phyloP scores from a whole-genome alignment of 2,888 invertebrate species.

The Lingula anatina region DNA sequence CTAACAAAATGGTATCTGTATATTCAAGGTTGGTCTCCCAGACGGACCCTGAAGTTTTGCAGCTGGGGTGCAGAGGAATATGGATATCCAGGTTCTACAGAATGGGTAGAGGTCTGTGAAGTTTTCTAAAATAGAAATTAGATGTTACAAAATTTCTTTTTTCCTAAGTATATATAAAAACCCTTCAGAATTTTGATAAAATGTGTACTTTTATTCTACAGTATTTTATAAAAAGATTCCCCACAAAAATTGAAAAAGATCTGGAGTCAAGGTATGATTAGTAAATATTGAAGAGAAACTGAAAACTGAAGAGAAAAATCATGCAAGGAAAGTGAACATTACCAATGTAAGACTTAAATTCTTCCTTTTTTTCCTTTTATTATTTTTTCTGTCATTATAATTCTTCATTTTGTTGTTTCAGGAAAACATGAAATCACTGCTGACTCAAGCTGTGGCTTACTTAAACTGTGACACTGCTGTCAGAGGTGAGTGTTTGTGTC shows the following conservation, averaged over 20 bases:
- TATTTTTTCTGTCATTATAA: no score
- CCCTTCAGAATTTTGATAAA: no score
- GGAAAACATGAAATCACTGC: conserved; percentile 26
- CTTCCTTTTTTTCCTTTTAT: no score
- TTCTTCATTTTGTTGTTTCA: conserved; percentile 10
- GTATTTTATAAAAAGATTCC: no score
- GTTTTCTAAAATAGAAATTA: not conserved
- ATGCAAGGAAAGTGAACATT: no score
- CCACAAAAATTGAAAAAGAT: no score
- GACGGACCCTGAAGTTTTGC: conserved; percentile 54
- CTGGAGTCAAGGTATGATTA: no score
- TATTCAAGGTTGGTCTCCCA: conserved; percentile 53
- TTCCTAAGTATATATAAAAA: not conserved
- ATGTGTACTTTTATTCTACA: no score
- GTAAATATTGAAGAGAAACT: no score
- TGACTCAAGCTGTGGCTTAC: conserved; percentile 33
- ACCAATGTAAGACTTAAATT: no score
- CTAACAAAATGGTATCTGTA: no score
- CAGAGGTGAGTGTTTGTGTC: conserved; percentile 26
- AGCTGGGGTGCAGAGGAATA: conserved; percentile 57
- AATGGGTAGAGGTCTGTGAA: conserved; percentile 54
- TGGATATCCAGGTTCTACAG: conserved; percentile 55
- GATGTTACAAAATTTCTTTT: not conserved
- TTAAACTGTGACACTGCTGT: conserved; percentile 42
- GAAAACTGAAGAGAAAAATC: no score